These are phyloP conservation scores for Malaclemys terrapin DNA, from an alignment of 2,113 vertebrate genomes.

Conservation along the genomic window DNA sequence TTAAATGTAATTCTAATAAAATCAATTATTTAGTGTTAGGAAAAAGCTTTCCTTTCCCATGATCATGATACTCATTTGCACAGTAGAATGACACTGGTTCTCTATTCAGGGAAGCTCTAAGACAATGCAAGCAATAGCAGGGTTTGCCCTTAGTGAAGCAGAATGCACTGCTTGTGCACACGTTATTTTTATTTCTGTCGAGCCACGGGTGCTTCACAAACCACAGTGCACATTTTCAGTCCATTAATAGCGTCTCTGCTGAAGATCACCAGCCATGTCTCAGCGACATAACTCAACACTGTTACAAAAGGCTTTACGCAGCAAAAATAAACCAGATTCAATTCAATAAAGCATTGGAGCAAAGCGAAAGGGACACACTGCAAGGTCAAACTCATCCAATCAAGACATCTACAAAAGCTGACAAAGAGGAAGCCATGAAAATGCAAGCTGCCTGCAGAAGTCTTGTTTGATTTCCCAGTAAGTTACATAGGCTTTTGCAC, in stretches of 20 bases:
- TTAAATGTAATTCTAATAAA: too few species aligned
- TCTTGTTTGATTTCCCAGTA: background rate
- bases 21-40: background rate
- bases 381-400: background rate
- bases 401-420: background rate
- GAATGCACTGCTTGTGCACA: background rate
- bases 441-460: background rate
- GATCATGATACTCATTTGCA: background rate
- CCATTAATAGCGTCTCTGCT: background rate
- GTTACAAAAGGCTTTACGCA: background rate
- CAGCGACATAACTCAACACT: background rate
- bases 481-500: background rate
- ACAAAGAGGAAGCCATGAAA: background rate
- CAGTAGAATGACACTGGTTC: background rate
- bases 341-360: rapidly evolving
- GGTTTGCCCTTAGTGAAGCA: background rate
- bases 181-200: too few species aligned
- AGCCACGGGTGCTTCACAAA: background rate
- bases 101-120: background rate
- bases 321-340: rapidly evolving
- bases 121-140: background rate
- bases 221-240: rapidly evolving
- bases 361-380: background rate
- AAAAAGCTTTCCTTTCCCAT: background rate
- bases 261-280: background rate